Base-by-base conservation (phyloP, 2,113 vertebrate species). In the Carollia perspicillata region DNA sequence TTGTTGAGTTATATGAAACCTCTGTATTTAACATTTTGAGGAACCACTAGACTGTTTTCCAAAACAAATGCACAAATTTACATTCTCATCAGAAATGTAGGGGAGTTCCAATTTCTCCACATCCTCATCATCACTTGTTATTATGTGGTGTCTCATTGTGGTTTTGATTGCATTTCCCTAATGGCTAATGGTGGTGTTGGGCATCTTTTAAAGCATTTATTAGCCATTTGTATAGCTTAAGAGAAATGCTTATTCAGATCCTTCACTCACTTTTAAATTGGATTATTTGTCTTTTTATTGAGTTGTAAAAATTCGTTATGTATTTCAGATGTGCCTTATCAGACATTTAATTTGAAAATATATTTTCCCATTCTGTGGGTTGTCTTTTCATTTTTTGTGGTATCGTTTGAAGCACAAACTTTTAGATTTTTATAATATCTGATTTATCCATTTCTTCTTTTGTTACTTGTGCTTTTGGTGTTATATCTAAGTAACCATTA, bases 51-150 rank as follows among this genome's bases (percentile, higher is more conserved):
- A 78, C 65, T 90, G 16, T 84, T 93, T 97, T 77, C 65, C 55
- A 87, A 93, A 97, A 89, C 42, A 94, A 42, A 65, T 94, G 69
- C 30, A 90, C 53, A 92, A 71, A 79, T 86, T 93, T 89, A 74
- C 42, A 35, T 84, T 72, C 65, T 47, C 18, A 84, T 90, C 37
- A 87, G 17, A 75, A 90, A 72, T 17, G 2, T 35, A 55, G 14
- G 37, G 63, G 60, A 42, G 28, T 75, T 90, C 26, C n/a, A 49
- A 16, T 86, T 97, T 92, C 42, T 88, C 8, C 5, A 69, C 51
- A 68, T 20, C 16, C 37, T 90, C 28, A 2, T 18, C 28, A 93
- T 72, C 89, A 42, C 30, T 33, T 94, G 17, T 44, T 79, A 72
- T 85, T 94, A 35, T 79, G 35, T 78, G 55, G 10, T 55, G n/a